Percentiles rank a stretch among this genome's conserved stretches.
Conservation (phyloP, 2,888 invertebrate genomes). For the Temnothorax ravouxi region DNA sequence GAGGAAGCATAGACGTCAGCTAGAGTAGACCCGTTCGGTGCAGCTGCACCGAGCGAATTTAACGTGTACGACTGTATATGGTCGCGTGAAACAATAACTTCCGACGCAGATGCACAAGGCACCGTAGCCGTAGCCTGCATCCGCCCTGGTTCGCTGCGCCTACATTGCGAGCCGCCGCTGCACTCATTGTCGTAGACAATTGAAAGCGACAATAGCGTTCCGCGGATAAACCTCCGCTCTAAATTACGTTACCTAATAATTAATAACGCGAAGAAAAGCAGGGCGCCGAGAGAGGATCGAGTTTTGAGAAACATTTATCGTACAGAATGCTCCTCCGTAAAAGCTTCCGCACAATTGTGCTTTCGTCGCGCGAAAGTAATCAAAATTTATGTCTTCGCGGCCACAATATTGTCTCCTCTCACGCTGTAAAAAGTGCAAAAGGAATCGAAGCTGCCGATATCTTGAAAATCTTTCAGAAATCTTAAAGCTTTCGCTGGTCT, state of each 20-base stretch:
- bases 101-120: conserved; percentile 41
- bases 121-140: background rate
- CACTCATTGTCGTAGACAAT: conserved; percentile 22
- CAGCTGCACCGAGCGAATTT: conserved; percentile 20
- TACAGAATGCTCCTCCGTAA: background rate
- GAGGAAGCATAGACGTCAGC: background rate
- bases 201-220: conserved; percentile 30
- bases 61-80: conserved; percentile 7
- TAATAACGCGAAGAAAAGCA: background rate
- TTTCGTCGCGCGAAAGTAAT: background rate
- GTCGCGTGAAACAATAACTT: conserved; percentile 35
- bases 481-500: background rate
- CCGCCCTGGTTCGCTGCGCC: conserved; percentile 31
- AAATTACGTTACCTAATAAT: conserved; percentile 20
- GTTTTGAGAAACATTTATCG: background rate
- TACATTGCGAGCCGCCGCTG: conserved; percentile 13
- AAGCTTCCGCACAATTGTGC: background rate
- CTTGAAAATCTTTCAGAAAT: background rate
- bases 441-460: background rate
- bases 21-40: conserved; percentile 9
- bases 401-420: background rate
- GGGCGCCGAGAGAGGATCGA: background rate
- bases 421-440: background rate
- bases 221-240: background rate
- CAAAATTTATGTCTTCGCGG: background rate